These are phyloP conservation scores for Gracilinanus agilis DNA, from an alignment of 2,113 vertebrate species.

Conservation along the genomic window DNA sequence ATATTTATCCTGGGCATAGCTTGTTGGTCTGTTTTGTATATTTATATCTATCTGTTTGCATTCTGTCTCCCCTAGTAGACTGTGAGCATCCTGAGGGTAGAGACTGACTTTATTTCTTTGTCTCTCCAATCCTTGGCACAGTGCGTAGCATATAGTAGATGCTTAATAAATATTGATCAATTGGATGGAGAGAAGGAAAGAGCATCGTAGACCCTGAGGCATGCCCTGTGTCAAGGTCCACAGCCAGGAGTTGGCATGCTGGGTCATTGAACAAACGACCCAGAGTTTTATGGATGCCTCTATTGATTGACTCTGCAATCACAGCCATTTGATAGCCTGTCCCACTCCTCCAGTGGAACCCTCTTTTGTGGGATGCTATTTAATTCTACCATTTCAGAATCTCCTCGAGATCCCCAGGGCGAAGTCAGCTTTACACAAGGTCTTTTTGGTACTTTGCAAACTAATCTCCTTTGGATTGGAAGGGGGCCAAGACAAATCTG, in stretches of 20 bases:
- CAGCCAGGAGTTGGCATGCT: background rate
- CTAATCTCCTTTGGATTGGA: constrained; percentile 4
- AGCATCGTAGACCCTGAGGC: no score
- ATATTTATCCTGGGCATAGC: background rate
- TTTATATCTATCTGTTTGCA: background rate
- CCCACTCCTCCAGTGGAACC: background rate
- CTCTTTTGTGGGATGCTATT: background rate
- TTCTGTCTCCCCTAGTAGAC: background rate
- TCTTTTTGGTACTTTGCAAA: background rate
- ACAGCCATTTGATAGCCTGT: background rate
- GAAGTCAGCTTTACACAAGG: background rate
- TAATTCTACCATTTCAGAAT: background rate
- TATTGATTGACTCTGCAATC: background rate
- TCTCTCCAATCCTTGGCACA: background rate
- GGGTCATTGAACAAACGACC: background rate
- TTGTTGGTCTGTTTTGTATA: background rate
- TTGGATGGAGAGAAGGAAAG: background rate
- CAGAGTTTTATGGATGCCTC: background rate
- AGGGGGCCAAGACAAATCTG: constrained; percentile 1
- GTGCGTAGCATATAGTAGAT: background rate
- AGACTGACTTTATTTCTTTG: background rate
- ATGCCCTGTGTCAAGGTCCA: background rate
- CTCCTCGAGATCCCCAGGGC: background rate
- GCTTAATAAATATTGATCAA: background rate
- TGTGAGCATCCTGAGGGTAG: background rate